Percentiles rank a stretch among this genome's conserved stretches.
phyloP scores from a whole-genome alignment of 64 coral and sea anemone species.

The Pocillopora damicornis region DNA sequence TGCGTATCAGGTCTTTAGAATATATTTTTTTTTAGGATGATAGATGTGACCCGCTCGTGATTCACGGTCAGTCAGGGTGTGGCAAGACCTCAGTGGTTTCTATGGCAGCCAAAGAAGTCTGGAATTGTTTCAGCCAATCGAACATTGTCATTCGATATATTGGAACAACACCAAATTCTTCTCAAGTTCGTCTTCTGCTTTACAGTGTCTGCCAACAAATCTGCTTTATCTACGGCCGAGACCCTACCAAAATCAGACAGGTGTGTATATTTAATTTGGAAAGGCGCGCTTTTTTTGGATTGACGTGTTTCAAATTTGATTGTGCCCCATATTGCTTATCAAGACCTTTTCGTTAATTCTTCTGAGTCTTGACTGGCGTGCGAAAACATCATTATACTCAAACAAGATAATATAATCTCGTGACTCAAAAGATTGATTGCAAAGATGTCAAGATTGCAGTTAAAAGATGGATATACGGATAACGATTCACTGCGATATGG shows the following conservation, averaged over 20 bases:
- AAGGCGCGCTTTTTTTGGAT: too few species aligned
- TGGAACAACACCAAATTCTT: constrained; percentile 73
- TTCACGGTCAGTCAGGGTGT: constrained; percentile 68
- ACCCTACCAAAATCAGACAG: constrained; percentile 52
- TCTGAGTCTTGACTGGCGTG: too few species aligned
- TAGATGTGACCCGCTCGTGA: constrained; percentile 41
- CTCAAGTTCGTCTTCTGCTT: constrained; percentile 61
- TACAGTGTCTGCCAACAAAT: constrained; percentile 80
- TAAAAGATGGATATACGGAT: too few species aligned
- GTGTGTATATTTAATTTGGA: constrained; percentile 10
- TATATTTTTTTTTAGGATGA: neutral
- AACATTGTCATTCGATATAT: constrained; percentile 60
- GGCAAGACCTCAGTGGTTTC: constrained; percentile 83
- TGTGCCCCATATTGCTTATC: too few species aligned
- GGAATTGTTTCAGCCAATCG: constrained; percentile 35
- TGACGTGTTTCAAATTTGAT: too few species aligned
- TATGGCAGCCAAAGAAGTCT: constrained; percentile 59
- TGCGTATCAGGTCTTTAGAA: neutral
- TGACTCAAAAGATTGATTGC: too few species aligned
- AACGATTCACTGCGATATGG: too few species aligned
- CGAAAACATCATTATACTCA: too few species aligned
- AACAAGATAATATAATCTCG: too few species aligned
- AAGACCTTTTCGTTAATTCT: too few species aligned
- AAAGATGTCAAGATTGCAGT: neutral
- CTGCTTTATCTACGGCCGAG: constrained; percentile 46